phyloP scores from a whole-genome alignment of 2,888 invertebrate species.

The Nasonovia ribisnigri region DNA sequence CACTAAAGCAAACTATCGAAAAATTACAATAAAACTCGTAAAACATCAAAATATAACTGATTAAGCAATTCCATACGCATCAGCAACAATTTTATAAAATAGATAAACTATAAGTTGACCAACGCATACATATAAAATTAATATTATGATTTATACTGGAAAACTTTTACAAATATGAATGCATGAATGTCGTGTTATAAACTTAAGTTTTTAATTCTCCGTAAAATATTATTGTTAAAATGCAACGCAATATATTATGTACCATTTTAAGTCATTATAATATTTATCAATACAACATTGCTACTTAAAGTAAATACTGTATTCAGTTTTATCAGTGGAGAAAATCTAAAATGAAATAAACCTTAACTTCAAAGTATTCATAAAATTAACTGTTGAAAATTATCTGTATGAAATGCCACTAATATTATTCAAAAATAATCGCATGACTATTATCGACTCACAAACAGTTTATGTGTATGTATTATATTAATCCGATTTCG shows the following conservation, averaged over 20 bases:
- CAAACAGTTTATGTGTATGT: not conserved
- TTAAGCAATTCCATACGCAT: not conserved
- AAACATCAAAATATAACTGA: not conserved
- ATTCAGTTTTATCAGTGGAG: no score
- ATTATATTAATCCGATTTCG: not conserved
- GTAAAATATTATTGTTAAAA: not conserved
- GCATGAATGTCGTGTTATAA: not conserved
- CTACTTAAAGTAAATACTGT: no score
- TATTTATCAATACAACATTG: no score
- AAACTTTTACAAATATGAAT: not conserved
- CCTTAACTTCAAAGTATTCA: not conserved
- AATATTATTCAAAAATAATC: not conserved
- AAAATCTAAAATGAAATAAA: no score
- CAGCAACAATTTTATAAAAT: not conserved
- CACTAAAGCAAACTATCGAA: not conserved
- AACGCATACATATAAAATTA: not conserved
- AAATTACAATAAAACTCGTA: not conserved
- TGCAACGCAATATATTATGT: not conserved
- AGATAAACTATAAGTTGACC: not conserved
- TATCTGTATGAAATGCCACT: not conserved
- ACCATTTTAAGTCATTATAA: no score
- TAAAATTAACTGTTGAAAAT: not conserved
- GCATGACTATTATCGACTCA: not conserved
- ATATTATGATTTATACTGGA: not conserved
- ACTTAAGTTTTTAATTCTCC: not conserved